Evolutionary conservation across 2,888 invertebrate genomes (phyloP), one percentile per base, ranked within the genome.

Genomic region (Hetaerina titia): DNA sequence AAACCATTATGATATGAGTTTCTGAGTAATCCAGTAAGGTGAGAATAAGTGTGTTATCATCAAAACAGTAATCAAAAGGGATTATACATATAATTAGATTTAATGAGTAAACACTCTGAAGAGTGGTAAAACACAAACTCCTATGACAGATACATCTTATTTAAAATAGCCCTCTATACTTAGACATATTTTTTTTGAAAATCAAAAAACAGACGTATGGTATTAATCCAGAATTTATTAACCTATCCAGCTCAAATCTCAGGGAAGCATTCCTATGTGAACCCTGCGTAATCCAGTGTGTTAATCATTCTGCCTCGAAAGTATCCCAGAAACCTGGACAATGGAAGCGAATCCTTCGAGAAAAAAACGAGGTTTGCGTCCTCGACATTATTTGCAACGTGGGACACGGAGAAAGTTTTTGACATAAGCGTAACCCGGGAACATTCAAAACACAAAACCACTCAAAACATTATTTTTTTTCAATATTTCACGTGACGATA

Each of bases 361-460:
- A 25, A 81, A 81, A 81, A 13, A 31, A 31, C 31, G 81, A 31
- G 81, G 31, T 81, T 81, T 81, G 81, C 11, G 31, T 31, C 81
- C 81, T n/a, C 81, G 25, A 81, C 81, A 81, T 81, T 81, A 81
- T 81, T 81, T 31, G 25, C 81, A 81, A 31, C 25, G 81, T 15
- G 25, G 31, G 31, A 31, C 31, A 31, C 31, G 81, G 31, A 9
- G 81, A 81, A 81, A 81, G 25, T 81, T 69, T 69, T 81, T 81
- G 81, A 81, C 25, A 81, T 81, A 81, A 31, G 81, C 81, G 81
- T 81, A 81, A 81, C 81, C 81, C 81, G 25, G 31, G 81, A 31
- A 31, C 31, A 31, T 81, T 81, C 25, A 22, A n/a, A 22, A 31
- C 25, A 31, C n/a, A 81, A 69, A 22, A 69, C 25, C 25, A 6